phyloP scores from a whole-genome alignment of 92 coral and sea anemone genomes.

The Palythoa caribaeorum region DNA sequence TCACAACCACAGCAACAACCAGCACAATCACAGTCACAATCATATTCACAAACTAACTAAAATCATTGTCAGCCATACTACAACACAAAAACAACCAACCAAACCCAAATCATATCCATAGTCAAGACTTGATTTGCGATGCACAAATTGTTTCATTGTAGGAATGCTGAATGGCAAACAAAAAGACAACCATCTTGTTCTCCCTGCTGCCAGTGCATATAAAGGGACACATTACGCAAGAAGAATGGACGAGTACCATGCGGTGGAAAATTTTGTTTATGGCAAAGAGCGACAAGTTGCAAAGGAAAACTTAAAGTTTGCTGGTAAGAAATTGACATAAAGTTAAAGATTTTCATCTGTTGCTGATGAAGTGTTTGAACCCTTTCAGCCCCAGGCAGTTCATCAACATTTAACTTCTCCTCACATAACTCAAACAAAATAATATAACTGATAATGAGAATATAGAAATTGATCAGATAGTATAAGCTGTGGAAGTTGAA shows the following conservation, averaged over 20 bases:
- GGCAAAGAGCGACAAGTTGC: background rate
- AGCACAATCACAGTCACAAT: background rate
- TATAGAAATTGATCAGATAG: too few species aligned
- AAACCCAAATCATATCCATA: background rate
- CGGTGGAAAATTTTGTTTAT: background rate
- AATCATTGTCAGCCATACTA: background rate
- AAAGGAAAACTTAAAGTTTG: background rate
- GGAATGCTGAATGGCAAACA: slow-evolving; percentile 2
- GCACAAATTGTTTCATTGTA: background rate
- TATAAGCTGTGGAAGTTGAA: too few species aligned
- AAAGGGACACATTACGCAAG: background rate
- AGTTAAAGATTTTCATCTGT: too few species aligned
- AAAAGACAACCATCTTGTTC: background rate
- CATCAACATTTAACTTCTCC: too few species aligned
- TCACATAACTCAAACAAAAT: too few species aligned
- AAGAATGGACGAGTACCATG: background rate
- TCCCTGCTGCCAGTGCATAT: background rate
- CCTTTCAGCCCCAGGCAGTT: too few species aligned
- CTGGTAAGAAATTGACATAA: background rate
- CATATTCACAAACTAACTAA: too few species aligned
- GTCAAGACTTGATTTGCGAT: too few species aligned
- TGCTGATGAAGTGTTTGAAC: background rate
- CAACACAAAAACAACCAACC: background rate
- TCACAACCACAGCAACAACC: background rate
- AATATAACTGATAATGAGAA: too few species aligned